Evolutionary conservation across 64 coral and sea anemone species (phyloP), one percentile per base, ranked within the genome.

Genomic region (Pachyseris speciosa): DNA sequence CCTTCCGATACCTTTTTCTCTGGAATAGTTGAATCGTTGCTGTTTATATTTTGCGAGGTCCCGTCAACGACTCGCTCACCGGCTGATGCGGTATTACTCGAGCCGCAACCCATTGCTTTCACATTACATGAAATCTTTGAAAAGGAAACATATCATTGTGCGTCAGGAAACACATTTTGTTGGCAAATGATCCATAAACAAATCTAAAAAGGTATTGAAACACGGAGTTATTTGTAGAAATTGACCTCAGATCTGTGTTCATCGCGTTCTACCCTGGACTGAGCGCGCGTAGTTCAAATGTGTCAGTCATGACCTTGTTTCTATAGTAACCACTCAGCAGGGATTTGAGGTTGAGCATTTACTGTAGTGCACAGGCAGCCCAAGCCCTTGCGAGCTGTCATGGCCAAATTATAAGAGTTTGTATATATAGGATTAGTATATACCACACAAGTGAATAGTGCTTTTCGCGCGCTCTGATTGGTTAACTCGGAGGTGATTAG

Each of bases 91-190:
- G 17, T 20, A 39, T 61, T 81, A 3, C 77, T 81, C 31, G 77
- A 63, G 77, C 77, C 77, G 53, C 77, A 81, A 81, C 77, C 77
- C 77, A 81, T 81, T 81, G 22, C 16, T 20, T 40, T 81, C 10
- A 40, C 19, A 1, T 27, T 39, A 13, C 22, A 36, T 15, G 19
- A 34, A 40, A 61, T 61, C 22, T 3, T 22, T 3, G 31, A 32
- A 7, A 19, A 4, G 10, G 10, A 16, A 53, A 40, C n/a, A 32
- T 39, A 7, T n/a, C 36, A 39, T 22, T 26, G 9, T 40, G 16
- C 63, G 53, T 39, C 31, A 81, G 22, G 33, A 41, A 63, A 81
- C 51, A 59, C 77, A 81, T 61, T 41, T n/a, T 16, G 1, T 20
- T 39, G 2, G 33, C 22, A 24, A 60, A 38, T 19, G 31, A 20